Percentiles rank a stretch among this genome's conserved stretches.
phyloP scores from a whole-genome alignment of 2,113 vertebrate species.

The Xerus inauris region DNA sequence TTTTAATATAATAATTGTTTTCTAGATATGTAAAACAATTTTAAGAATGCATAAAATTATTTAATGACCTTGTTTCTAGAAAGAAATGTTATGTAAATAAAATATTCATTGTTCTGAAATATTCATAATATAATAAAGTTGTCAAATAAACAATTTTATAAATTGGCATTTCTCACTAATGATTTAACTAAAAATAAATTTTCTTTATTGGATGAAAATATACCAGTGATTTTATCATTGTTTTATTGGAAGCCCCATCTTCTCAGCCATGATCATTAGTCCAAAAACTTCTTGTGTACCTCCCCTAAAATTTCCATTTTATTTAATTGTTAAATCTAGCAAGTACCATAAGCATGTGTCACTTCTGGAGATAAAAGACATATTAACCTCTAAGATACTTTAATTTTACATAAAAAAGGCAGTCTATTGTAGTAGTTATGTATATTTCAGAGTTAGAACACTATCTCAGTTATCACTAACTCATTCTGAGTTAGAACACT shows the following conservation, averaged over 20 bases:
- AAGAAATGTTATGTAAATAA: background rate
- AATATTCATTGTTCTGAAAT: background rate
- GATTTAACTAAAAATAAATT: background rate
- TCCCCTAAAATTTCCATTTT: background rate
- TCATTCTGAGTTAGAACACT: background rate
- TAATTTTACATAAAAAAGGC: background rate
- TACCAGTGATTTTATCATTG: background rate
- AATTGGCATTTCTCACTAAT: background rate
- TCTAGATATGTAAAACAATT: background rate
- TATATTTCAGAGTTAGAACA: background rate
- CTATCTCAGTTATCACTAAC: background rate
- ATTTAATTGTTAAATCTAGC: background rate
- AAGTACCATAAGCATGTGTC: background rate
- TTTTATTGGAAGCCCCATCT: background rate
- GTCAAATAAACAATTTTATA: background rate
- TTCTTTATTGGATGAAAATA: background rate
- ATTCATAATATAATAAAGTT: background rate
- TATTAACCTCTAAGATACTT: background rate
- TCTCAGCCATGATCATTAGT: background rate
- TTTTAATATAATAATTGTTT: background rate
- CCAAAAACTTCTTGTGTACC: background rate
- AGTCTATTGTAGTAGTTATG: background rate
- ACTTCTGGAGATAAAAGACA: background rate
- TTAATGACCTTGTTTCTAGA: background rate
- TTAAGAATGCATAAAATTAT: background rate